Percentiles rank a stretch among this genome's conserved stretches.
These are phyloP conservation scores for Pipistrellus nathusii DNA, from an alignment of 2,797 vertebrate genomes.

Conservation along the genomic window DNA sequence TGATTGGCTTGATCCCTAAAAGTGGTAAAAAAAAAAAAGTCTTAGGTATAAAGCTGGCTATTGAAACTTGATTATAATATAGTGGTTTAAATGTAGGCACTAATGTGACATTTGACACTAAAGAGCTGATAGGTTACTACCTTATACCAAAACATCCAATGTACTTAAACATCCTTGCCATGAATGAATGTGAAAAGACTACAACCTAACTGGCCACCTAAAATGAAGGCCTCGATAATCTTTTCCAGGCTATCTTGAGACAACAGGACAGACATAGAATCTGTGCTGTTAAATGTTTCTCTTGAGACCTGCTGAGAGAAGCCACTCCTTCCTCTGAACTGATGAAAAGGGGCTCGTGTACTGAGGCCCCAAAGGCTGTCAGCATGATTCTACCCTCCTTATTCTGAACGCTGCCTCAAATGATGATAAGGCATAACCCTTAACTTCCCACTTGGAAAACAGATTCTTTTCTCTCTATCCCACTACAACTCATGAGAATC, in stretches of 20 bases:
- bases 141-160: neutral
- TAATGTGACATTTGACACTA: constrained; percentile 32
- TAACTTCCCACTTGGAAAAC: neutral
- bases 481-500: neutral
- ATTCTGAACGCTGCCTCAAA: neutral
- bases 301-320: neutral
- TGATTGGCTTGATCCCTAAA: neutral
- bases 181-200: constrained; percentile 1
- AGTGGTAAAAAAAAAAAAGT: constrained; percentile 19
- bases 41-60: constrained; percentile 30
- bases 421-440: neutral
- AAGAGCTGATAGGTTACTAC: neutral
- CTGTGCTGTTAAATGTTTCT: neutral
- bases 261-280: neutral
- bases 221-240: neutral
- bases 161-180: neutral
- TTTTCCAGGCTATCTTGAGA: constrained; percentile 23
- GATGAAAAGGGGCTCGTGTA: neutral
- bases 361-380: neutral
- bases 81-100: constrained; percentile 6
- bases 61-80: constrained; percentile 29
- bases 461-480: neutral
- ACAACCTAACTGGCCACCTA: neutral
- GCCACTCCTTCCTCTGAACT: neutral
- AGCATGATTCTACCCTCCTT: neutral